phyloP scores from a whole-genome alignment of 2,797 vertebrate species.

The Clarias fuscus region DNA sequence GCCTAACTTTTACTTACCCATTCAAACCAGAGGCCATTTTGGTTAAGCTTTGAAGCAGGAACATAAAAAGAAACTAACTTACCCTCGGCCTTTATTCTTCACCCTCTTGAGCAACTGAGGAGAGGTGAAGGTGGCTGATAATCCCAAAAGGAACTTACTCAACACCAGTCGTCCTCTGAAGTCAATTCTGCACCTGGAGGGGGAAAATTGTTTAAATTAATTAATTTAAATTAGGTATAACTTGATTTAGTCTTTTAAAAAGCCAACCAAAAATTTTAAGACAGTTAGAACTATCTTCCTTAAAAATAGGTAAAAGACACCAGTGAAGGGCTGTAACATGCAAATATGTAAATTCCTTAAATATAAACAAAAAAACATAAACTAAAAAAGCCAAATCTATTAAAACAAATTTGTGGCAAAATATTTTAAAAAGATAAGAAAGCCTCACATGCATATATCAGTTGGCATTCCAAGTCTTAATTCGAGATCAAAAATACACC shows the following conservation, averaged over 20 bases:
- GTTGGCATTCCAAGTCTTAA: slow-evolving; percentile 64
- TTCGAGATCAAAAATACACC: slow-evolving; percentile 67
- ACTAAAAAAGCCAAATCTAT: slow-evolving; percentile 41
- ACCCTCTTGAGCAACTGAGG: slow-evolving; percentile 57
- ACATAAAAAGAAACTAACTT: slow-evolving; percentile 62
- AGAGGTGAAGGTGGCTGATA: slow-evolving; percentile 50
- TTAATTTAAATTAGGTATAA: slow-evolving; percentile 42
- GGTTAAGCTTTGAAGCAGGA: slow-evolving; percentile 59
- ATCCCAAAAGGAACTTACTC: slow-evolving; percentile 49
- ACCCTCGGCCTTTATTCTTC: slow-evolving; percentile 62
- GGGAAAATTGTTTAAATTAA: slow-evolving; percentile 30
- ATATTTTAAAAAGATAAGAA: slow-evolving; percentile 48
- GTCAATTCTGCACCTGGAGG: slow-evolving; percentile 52
- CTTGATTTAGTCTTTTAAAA: slow-evolving; percentile 49
- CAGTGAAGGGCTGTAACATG: slow-evolving; percentile 36
- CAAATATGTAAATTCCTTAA: slow-evolving; percentile 48
- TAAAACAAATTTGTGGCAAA: slow-evolving; percentile 47
- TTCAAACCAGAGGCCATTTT: slow-evolving; percentile 66
- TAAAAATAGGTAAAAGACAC: slow-evolving; percentile 53
- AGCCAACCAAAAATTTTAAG: slow-evolving; percentile 24
- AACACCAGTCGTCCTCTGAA: slow-evolving; percentile 46
- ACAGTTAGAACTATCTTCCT: slow-evolving; percentile 19
- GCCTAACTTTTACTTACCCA: slow-evolving; percentile 61
- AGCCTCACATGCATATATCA: slow-evolving; percentile 60
- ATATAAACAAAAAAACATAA: slow-evolving; percentile 51